Percentiles rank a stretch among this genome's conserved stretches.
Evolutionary conservation across 2,113 vertebrate species (phyloP).

Genomic region (Halcyon malimbica): DNA sequence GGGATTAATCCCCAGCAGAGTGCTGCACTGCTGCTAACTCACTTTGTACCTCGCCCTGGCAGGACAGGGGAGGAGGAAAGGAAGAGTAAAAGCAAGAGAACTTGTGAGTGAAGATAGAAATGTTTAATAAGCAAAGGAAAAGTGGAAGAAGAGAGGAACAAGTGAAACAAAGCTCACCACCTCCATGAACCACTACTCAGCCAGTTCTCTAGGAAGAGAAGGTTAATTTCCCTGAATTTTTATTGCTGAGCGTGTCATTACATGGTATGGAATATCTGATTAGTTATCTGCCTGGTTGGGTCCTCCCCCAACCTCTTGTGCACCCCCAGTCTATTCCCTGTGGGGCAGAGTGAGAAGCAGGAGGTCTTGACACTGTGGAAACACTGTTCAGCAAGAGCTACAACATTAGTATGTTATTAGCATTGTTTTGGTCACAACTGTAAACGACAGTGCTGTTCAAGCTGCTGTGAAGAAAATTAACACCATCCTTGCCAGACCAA

Average conservation of each 20-base stretch:
- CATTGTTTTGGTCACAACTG: background rate
- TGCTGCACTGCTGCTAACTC: accelerated
- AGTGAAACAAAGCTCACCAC: background rate
- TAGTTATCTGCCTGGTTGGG: background rate
- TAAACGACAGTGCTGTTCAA: background rate
- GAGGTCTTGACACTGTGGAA: background rate
- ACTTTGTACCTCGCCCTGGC: background rate
- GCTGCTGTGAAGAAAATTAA: background rate
- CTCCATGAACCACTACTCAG: background rate
- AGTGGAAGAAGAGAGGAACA: background rate
- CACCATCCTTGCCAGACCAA: background rate
- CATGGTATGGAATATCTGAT: background rate
- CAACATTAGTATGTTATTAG: background rate
- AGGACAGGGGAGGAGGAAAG: background rate
- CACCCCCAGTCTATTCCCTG: accelerated
- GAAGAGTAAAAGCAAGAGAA: background rate
- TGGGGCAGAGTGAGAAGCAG: background rate
- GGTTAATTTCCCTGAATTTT: background rate
- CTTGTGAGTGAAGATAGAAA: background rate
- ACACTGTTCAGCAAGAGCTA: background rate
- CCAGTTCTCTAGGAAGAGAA: background rate
- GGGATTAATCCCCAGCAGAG: background rate
- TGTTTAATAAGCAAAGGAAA: background rate
- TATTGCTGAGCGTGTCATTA: background rate
- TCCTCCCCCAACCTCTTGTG: accelerated